Percentiles rank a stretch among this genome's conserved stretches.
Evolutionary conservation across 64 coral and sea anemone species (phyloP).

Genomic region (Anthopleura sola): DNA sequence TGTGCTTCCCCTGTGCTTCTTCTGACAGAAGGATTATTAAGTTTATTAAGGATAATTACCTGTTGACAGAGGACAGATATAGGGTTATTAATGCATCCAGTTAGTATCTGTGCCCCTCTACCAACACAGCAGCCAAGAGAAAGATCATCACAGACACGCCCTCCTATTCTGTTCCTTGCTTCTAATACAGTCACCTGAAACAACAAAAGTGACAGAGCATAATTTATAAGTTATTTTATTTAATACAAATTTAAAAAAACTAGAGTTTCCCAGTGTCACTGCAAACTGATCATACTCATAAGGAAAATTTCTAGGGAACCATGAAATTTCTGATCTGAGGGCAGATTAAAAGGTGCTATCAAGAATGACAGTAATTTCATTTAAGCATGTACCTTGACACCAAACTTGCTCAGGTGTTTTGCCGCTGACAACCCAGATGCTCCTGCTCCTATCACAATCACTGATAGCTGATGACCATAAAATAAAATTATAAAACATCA

Average conservation of each 20-base stretch:
- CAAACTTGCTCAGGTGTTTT: slow-evolving; percentile 84
- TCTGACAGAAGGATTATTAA: slow-evolving; percentile 68
- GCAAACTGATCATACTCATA: no score
- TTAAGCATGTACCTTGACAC: slow-evolving; percentile 53
- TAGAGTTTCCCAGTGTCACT: no score
- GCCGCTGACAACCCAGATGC: slow-evolving; percentile 88
- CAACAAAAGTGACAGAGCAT: neutral
- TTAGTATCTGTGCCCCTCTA: slow-evolving; percentile 78
- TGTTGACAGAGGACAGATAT: slow-evolving; percentile 67
- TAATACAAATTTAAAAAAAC: no score
- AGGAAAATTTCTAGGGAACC: no score
- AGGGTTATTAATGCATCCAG: slow-evolving; percentile 92
- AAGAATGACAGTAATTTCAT: no score
- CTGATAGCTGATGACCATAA: slow-evolving; percentile 45
- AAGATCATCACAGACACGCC: slow-evolving; percentile 83
- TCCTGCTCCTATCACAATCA: slow-evolving; percentile 88
- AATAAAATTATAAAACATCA: neutral
- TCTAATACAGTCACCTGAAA: slow-evolving; percentile 87
- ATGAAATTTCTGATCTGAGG: no score
- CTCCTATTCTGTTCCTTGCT: slow-evolving; percentile 83
- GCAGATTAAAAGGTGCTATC: no score
- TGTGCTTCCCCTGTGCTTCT: no score
- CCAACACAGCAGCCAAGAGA: slow-evolving; percentile 74
- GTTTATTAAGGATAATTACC: slow-evolving; percentile 5
- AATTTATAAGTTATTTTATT: no score